Evolutionary conservation across 64 coral and sea anemone genomes (phyloP), one percentile per base, ranked within the genome.

Genomic region (Platygyra sinensis): DNA sequence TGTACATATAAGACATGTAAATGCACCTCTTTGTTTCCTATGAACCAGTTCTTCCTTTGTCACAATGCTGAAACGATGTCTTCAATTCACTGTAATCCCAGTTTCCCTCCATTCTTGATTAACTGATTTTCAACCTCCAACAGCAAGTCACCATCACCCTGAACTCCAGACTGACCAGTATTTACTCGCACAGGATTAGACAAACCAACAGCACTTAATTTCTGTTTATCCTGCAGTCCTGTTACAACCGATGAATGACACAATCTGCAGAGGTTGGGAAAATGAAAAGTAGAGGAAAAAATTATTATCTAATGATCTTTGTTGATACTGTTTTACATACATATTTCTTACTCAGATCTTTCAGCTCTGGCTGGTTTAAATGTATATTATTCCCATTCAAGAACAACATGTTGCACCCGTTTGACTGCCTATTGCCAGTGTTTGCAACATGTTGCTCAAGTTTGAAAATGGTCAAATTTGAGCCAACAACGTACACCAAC

Each of bases 61-160:
- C 93, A 67, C 75, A 94, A 80, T 94, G 81, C 54, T 90, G 80
- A 87, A 71, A 94, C 13, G 93, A 94, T 32, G 54, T 39, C n/a
- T 78, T 90, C 22, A 94, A 82, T 67, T 94, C 88, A 73, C 69
- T 75, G 28, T 73, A 77, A 33, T 80, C 82, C 75, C 84, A 50
- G 38, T 73, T 60, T 80, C 64, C n/a, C 72, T 33, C 74, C 60
- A 50, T 73, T 17, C 46, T 94, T 83, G 11, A 72, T 78, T 6
- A 94, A 74, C 32, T 94, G 88, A 62, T 80, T 73, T 50, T 91
- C 89, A 4, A 91, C 93, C 74, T 90, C 82, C 24, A 91, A 52
- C 19, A 94, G 36, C 30, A 90, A 77, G 25, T 71, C 75, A 8
- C 51, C 76, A 76, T 73, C 89, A 22, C 30, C 25, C 64, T 76